phyloP scores from a whole-genome alignment of 1,140 invertebrate species.

The Potamilus streckersoni region DNA sequence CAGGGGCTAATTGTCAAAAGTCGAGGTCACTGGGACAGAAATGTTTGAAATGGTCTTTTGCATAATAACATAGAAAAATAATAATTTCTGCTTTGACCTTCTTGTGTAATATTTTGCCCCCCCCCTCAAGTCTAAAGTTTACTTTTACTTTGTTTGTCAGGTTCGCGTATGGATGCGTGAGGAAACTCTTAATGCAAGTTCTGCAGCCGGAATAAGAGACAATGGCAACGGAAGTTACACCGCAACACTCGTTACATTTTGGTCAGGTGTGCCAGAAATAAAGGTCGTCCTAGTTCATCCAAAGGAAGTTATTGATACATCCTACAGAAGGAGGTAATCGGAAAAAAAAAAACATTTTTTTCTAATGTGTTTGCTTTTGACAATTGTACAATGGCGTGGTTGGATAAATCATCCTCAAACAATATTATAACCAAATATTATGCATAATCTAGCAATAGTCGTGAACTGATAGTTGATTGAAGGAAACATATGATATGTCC shows the following conservation, averaged over 20 bases:
- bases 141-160: not conserved
- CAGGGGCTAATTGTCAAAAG: too few relatives aligned
- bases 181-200: conserved; percentile 2
- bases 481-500: too few relatives aligned
- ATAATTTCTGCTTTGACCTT: too few relatives aligned
- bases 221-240: conserved; percentile 36
- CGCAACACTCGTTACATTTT: conserved; percentile 24
- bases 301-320: conserved; percentile 18
- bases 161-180: conserved; percentile 30
- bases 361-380: not conserved
- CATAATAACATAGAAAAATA: too few relatives aligned
- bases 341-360: too few relatives aligned
- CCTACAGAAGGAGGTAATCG: conserved; percentile 10
- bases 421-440: not conserved
- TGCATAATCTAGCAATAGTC: too few relatives aligned
- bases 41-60: too few relatives aligned
- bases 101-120: too few relatives aligned
- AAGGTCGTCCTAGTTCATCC: conserved; percentile 19
- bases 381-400: not conserved
- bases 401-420: not conserved
- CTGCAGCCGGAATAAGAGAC: conserved; percentile 27
- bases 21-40: too few relatives aligned
- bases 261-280: conserved; percentile 27
- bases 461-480: too few relatives aligned
- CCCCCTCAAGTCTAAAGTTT: too few relatives aligned